Conservation (phyloP, 2,797 vertebrate genomes). For the Micropoecilia bifurca region DNA sequence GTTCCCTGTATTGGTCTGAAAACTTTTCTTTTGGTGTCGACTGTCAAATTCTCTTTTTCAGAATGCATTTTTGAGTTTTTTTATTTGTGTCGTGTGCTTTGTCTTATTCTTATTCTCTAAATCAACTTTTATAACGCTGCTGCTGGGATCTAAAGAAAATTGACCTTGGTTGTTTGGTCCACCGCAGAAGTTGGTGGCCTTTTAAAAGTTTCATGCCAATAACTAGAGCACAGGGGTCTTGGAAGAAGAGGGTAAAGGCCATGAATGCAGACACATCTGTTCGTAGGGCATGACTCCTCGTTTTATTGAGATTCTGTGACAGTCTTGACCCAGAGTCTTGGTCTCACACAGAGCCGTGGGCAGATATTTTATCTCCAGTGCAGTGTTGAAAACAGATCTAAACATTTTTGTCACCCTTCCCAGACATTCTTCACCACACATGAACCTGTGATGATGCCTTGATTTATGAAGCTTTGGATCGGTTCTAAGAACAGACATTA, state of each 20-base stretch:
- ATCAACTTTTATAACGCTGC: neutral
- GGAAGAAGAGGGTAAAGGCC: slow-evolving; percentile 26
- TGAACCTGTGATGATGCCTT: slow-evolving; percentile 33
- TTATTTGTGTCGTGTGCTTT: neutral
- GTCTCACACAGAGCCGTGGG: neutral
- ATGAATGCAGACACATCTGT: slow-evolving; percentile 72
- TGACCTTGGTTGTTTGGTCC: slow-evolving; percentile 43
- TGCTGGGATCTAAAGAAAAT: slow-evolving; percentile 2
- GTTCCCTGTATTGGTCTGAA: neutral
- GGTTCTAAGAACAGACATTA: slow-evolving; percentile 47
- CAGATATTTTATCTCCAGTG: slow-evolving; percentile 15
- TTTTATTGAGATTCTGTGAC: slow-evolving; percentile 38
- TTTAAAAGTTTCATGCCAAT: slow-evolving; percentile 43
- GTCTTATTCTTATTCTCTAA: neutral
- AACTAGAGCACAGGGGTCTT: slow-evolving; percentile 54
- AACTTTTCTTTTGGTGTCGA: neutral
- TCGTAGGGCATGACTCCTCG: slow-evolving; percentile 68
- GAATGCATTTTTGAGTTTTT: neutral
- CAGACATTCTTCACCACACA: slow-evolving; percentile 38
- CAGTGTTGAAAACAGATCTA: slow-evolving; percentile 30
- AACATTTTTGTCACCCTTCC: slow-evolving; percentile 34
- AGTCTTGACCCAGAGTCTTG: slow-evolving; percentile 16
- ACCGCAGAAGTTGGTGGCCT: slow-evolving; percentile 25
- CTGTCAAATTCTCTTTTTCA: neutral
- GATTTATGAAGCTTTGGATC: slow-evolving; percentile 65